Evolutionary conservation across 2,797 vertebrate species (phyloP), one percentile per base, ranked within the genome.

Genomic region (Takifugu ocellatus): DNA sequence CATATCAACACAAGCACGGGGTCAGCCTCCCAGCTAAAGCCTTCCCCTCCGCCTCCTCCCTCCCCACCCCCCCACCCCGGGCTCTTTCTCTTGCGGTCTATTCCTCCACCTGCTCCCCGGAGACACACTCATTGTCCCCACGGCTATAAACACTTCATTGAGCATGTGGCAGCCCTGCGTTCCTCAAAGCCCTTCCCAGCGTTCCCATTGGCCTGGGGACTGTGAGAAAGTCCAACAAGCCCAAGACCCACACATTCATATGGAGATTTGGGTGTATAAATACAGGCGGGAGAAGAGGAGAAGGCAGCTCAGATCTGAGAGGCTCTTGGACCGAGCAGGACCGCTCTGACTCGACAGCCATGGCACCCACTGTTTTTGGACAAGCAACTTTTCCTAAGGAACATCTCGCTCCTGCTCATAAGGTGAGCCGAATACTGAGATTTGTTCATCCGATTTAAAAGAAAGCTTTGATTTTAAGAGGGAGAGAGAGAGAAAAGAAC

Each of bases 161-260:
- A 89, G 86, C 90, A 90, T 90, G 89, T 92, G 90, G 88, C 88
- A 79, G 87, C 71, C 78, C 85, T 65, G 83, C 82, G 71, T 79
- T 84, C 78, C 76, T 84, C 84, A 84, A 84, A 85, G 87, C 86
- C 84, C 84, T 85, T 87, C 87, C 84, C 81, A 84, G 74, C 64
- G n/a, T 83, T 84, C 73, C 70, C 82, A 96, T 96, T 97, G 94
- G 95, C 87, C 52, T 81, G 54, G 46, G 6, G 89, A 95, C 92
- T 94, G 95, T 98, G 95, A 95, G 96, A 98, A 98, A 92, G 87
- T 91, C 84, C 72, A 83, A 87, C 86, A 81, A 72, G 81, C 92
- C 86, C 61, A 74, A 93, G 87, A 91, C 94, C 91, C 94, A 97
- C 88, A 91, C 91, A 91, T 93, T 93, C 85, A 90, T 91, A 93